phyloP scores from a whole-genome alignment of 2,888 invertebrate species.

The Dicyrtoma fusca region DNA sequence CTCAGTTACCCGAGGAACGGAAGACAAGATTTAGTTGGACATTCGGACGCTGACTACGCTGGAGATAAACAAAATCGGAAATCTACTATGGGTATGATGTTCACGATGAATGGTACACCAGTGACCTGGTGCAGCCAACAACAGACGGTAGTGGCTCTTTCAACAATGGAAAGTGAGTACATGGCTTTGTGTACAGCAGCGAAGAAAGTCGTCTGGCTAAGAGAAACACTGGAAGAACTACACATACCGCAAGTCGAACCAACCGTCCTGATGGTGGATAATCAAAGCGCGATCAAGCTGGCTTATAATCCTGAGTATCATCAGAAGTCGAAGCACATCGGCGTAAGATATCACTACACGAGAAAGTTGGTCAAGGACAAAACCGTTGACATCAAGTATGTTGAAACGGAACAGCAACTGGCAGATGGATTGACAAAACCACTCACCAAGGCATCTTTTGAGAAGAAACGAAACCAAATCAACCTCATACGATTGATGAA shows the following conservation, averaged over 20 bases:
- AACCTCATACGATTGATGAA: too few relatives aligned
- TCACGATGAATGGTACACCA: slow-evolving; percentile 27
- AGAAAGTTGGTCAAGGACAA: not conserved
- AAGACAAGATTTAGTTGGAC: slow-evolving; percentile 31
- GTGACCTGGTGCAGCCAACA: slow-evolving; percentile 47
- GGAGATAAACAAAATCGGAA: slow-evolving; percentile 39
- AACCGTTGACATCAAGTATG: not conserved
- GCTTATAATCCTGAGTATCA: slow-evolving; percentile 49
- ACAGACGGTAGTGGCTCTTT: slow-evolving; percentile 42
- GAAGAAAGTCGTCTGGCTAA: slow-evolving; percentile 44
- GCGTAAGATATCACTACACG: slow-evolving; percentile 45
- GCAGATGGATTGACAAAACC: slow-evolving; percentile 30
- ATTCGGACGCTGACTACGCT: slow-evolving; percentile 49
- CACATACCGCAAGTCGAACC: not conserved
- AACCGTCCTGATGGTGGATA: slow-evolving; percentile 39
- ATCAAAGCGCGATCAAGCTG: slow-evolving; percentile 48
- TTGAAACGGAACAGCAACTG: not conserved
- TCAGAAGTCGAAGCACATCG: slow-evolving; percentile 54
- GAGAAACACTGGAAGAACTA: slow-evolving; percentile 42
- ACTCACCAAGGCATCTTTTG: not conserved
- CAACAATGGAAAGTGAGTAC: slow-evolving; percentile 50
- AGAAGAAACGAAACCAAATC: not conserved
- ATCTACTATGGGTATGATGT: slow-evolving; percentile 43
- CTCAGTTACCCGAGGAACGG: not conserved
- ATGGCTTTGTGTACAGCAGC: slow-evolving; percentile 42